These are phyloP conservation scores for Chionomys nivalis DNA, from an alignment of 2,113 vertebrate genomes.

Conservation along the genomic window DNA sequence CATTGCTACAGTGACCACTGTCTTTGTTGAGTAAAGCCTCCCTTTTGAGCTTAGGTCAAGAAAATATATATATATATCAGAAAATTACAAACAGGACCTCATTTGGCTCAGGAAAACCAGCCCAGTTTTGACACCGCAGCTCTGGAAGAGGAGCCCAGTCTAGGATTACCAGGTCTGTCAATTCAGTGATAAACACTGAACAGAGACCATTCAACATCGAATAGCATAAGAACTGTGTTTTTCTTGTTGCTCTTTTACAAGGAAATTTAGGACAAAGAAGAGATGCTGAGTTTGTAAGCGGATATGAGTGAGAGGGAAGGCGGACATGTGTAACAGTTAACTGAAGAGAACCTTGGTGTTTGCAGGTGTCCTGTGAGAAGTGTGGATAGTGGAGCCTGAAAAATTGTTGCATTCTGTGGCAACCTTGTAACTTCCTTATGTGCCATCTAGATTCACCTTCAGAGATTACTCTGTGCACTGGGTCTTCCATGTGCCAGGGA, in stretches of 20 bases:
- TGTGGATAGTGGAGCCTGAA: neutral
- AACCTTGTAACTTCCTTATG: too few relatives aligned
- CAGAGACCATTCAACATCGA: neutral
- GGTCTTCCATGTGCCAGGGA: too few relatives aligned
- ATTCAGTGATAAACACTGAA: neutral
- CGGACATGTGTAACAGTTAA: neutral
- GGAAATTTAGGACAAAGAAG: neutral
- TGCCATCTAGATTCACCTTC: neutral
- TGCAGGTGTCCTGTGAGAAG: neutral
- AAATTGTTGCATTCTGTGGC: accelerated
- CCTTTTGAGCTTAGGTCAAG: too few relatives aligned
- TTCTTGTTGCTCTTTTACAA: neutral
- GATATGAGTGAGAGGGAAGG: too few relatives aligned
- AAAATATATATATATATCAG: neutral
- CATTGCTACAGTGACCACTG: too few relatives aligned
- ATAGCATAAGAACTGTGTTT: accelerated
- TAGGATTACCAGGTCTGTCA: neutral
- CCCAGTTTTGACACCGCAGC: neutral
- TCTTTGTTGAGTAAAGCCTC: too few relatives aligned
- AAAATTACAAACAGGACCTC: neutral
- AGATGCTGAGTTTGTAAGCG: neutral
- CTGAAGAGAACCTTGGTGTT: neutral
- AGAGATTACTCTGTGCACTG: accelerated
- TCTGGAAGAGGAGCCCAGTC: neutral
- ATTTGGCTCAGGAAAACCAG: neutral